Conservation (phyloP, 2,113 vertebrate species). For the Apistogramma diplotaenia region DNA sequence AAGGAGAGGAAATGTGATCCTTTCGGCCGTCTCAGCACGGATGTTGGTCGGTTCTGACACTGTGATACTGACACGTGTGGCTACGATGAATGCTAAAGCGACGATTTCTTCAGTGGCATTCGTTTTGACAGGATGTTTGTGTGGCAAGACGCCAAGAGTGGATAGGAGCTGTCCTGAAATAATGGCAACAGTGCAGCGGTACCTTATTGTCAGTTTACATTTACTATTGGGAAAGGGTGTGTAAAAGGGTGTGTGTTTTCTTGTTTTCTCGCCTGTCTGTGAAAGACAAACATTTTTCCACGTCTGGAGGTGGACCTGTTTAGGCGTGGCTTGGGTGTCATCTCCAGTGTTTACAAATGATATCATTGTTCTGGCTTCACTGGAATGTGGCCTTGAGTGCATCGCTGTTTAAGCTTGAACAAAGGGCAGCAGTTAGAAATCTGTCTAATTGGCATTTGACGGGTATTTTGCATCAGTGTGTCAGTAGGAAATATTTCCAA, state of each 20-base stretch:
- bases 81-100: not conserved
- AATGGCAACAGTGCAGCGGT: not conserved
- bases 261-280: not conserved
- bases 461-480: not conserved
- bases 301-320: not conserved
- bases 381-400: not conserved
- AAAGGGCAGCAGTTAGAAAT: not conserved
- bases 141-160: not conserved
- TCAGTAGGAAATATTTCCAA: not conserved
- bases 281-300: not conserved
- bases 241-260: not conserved
- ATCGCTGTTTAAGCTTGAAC: not conserved
- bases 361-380: not conserved
- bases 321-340: constrained; percentile 15
- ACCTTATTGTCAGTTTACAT: not conserved
- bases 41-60: too few species aligned
- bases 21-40: not conserved
- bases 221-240: not conserved
- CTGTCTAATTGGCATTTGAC: not conserved
- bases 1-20: not conserved
- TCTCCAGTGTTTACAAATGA: not conserved
- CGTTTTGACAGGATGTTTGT: not conserved
- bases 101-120: not conserved
- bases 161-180: not conserved
- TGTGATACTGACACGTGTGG: not conserved